phyloP scores from a whole-genome alignment of 2,113 vertebrate species.

The Bombycilla garrulus region DNA sequence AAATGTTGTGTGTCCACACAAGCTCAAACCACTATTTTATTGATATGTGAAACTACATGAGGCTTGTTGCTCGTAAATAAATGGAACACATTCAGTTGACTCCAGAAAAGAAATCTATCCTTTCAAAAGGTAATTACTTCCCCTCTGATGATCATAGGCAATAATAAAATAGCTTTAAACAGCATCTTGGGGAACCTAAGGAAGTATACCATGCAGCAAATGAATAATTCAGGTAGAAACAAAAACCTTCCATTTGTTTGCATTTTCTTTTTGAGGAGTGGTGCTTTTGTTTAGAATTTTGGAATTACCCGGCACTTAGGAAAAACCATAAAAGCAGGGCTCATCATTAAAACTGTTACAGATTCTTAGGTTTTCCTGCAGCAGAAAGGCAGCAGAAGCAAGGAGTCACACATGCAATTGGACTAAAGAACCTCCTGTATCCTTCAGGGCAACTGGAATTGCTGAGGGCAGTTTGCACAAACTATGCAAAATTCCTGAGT shows the following conservation, averaged over 20 bases:
- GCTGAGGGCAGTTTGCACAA: not conserved
- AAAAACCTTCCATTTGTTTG: not conserved
- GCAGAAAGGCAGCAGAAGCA: not conserved
- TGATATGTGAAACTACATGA: not conserved
- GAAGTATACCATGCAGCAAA: not conserved
- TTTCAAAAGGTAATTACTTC: not conserved
- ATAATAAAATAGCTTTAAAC: not conserved
- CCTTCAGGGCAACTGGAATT: not conserved
- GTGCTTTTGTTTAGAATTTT: not conserved
- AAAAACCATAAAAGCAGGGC: not conserved
- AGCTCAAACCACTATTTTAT: not conserved
- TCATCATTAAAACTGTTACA: not conserved
- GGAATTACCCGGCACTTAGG: not conserved
- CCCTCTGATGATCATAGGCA: not conserved
- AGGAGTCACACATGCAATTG: rapidly evolving
- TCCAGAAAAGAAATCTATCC: not conserved
- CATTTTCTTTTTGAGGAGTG: not conserved
- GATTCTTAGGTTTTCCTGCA: not conserved
- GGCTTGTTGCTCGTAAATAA: not conserved
- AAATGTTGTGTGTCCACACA: not conserved
- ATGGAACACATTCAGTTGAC: not conserved
- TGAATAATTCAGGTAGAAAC: not conserved
- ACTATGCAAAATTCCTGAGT: not conserved
- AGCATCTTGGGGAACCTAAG: not conserved
- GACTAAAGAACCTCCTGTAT: not conserved